Percentiles rank a stretch among this genome's conserved stretches.
phyloP scores from a whole-genome alignment of 2,113 vertebrate genomes.

The Nothoprocta perdicaria region DNA sequence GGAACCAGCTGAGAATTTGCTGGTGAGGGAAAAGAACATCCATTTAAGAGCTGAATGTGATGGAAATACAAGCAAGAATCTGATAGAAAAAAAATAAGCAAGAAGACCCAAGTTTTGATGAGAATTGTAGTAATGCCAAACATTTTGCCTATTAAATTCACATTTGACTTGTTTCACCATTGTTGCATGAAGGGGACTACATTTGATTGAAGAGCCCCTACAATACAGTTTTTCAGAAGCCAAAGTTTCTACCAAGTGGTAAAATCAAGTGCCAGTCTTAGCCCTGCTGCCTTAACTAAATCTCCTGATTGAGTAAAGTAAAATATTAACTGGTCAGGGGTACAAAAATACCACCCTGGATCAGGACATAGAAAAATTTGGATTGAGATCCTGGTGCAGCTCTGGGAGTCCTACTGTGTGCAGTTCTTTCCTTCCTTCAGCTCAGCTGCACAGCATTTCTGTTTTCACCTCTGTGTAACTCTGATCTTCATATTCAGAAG shows the following conservation, averaged over 20 bases:
- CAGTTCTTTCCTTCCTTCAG: background rate
- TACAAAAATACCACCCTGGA: background rate
- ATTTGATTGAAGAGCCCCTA: background rate
- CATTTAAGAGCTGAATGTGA: background rate
- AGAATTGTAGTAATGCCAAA: background rate
- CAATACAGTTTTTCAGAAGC: background rate
- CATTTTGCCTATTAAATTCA: background rate
- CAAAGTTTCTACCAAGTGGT: background rate
- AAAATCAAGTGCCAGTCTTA: background rate
- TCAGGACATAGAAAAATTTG: background rate
- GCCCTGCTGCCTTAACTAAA: background rate
- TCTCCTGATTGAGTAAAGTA: background rate
- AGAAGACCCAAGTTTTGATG: background rate
- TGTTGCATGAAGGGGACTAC: background rate
- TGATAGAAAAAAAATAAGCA: background rate
- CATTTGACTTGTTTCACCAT: background rate
- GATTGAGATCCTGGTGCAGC: background rate
- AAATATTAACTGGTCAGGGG: accelerated
- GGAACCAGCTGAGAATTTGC: background rate
- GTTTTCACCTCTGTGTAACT: background rate
- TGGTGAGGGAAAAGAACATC: background rate
- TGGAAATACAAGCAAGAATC: background rate
- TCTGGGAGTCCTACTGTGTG: background rate
- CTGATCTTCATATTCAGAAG: background rate
- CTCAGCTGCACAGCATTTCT: background rate